Percentiles rank a stretch among this genome's conserved stretches.
Evolutionary conservation across 2,113 vertebrate species (phyloP).

Genomic region (Thalassarche chlororhynchos): DNA sequence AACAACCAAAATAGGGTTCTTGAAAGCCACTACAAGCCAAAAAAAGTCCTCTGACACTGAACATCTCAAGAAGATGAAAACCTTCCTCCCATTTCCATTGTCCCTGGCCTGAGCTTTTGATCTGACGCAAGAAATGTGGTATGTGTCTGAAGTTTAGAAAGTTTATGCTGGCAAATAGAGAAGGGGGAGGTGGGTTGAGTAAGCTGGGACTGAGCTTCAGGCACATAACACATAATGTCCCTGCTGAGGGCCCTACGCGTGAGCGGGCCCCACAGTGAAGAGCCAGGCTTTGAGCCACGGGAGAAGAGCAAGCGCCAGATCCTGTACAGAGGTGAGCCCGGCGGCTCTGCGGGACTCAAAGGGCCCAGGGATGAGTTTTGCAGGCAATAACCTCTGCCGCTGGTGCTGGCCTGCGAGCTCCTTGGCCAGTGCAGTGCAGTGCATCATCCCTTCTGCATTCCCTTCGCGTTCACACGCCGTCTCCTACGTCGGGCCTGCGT

Average conservation of each 20-base stretch:
- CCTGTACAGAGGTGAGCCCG: neutral
- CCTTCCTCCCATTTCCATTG: slow-evolving; percentile 37
- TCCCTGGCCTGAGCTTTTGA: slow-evolving; percentile 46
- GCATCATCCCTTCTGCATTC: neutral
- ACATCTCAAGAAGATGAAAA: slow-evolving; percentile 62
- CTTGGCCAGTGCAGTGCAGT: neutral
- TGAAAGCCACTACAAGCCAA: slow-evolving; percentile 40
- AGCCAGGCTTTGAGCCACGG: neutral
- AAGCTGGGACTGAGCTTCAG: slow-evolving; percentile 28
- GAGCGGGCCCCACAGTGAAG: neutral
- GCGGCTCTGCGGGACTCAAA: neutral
- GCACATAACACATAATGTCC: neutral
- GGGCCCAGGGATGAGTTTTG: neutral
- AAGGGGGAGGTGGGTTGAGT: slow-evolving; percentile 38
- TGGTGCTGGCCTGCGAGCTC: neutral
- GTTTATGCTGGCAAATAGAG: slow-evolving; percentile 48
- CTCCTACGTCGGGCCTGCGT: neutral
- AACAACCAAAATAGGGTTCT: slow-evolving; percentile 38
- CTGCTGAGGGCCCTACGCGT: neutral
- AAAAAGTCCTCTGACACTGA: slow-evolving; percentile 8
- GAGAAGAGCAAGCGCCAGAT: neutral
- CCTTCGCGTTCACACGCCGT: rapidly evolving
- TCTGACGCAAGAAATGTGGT: slow-evolving; percentile 18
- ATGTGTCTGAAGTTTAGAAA: slow-evolving; percentile 45
- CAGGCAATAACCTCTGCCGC: neutral